Evolutionary conservation across 1,140 invertebrate genomes (phyloP).

Genomic region (Steinernema feltiae): DNA sequence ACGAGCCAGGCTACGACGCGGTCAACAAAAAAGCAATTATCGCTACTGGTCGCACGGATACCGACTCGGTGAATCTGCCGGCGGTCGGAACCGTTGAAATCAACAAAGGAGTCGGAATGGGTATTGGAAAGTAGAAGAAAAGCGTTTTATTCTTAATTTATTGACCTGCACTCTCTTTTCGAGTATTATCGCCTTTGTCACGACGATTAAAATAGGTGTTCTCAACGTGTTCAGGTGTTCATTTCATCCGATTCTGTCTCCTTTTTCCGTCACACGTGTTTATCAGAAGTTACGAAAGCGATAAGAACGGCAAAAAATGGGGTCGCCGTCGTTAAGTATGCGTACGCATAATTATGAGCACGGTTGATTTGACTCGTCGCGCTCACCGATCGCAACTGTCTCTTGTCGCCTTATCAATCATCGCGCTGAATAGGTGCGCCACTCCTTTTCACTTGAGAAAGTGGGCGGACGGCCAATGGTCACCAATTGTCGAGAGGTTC

Average conservation of each 20-base stretch:
- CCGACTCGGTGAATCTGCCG: constrained; percentile 40
- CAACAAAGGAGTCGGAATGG: constrained; percentile 38
- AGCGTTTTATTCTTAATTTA: background rate
- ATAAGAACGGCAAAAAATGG: background rate
- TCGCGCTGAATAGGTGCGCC: background rate
- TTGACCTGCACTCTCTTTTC: background rate
- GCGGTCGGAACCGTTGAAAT: constrained; percentile 39
- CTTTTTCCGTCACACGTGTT: no score
- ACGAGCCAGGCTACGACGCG: constrained; percentile 43
- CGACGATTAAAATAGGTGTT: no score
- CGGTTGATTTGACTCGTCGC: background rate
- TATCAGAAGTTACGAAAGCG: no score
- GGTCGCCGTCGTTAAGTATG: background rate
- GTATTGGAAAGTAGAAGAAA: constrained; percentile 39
- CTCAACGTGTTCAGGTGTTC: no score
- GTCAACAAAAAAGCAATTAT: constrained; percentile 41
- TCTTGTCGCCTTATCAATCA: background rate
- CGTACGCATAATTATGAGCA: background rate
- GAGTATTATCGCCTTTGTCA: no score
- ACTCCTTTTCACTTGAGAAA: background rate
- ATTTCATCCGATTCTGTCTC: no score
- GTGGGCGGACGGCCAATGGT: background rate
- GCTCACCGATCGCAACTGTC: background rate
- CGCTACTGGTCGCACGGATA: constrained; percentile 41
- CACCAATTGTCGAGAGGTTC: background rate